Evolutionary conservation across 53 echinoderm and acorn worm species (phyloP).

Genomic region (Stichopus horrens): DNA sequence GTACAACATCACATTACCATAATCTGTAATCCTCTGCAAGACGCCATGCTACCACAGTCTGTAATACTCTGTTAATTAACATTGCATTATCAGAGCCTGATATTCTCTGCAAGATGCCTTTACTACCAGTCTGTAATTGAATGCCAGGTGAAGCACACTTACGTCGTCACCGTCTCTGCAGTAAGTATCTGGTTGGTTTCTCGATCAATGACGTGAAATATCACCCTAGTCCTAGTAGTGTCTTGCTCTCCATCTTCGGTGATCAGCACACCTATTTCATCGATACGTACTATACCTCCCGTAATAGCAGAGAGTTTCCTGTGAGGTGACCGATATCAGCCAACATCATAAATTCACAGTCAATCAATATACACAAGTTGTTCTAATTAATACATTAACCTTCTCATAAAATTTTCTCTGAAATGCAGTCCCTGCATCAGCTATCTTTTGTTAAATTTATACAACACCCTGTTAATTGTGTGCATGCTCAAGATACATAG

Average conservation of each 20-base stretch:
- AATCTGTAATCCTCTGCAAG: no score
- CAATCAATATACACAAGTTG: no score
- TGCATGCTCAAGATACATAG: no score
- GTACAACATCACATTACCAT: no score
- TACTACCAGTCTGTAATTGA: no score
- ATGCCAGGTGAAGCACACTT: not conserved
- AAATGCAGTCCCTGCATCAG: not conserved
- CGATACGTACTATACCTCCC: not conserved
- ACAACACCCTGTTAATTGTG: no score
- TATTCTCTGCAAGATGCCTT: no score
- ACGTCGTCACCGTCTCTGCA: not conserved
- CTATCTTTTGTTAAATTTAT: not conserved
- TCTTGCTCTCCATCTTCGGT: not conserved
- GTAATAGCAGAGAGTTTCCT: not conserved
- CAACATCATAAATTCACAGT: not conserved
- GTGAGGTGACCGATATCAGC: no score
- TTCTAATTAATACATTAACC: no score
- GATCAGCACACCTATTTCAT: not conserved
- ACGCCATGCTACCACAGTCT: no score
- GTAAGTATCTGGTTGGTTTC: not conserved
- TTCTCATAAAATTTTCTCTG: not conserved
- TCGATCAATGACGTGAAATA: slow-evolving; percentile 1
- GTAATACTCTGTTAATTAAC: no score
- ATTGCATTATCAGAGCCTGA: no score
- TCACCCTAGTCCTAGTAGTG: not conserved